A percentile compares a stretch with the other conserved stretches of the same genome.
phyloP scores from a whole-genome alignment of 2,888 invertebrate genomes.

The Helicoverpa assulta region DNA sequence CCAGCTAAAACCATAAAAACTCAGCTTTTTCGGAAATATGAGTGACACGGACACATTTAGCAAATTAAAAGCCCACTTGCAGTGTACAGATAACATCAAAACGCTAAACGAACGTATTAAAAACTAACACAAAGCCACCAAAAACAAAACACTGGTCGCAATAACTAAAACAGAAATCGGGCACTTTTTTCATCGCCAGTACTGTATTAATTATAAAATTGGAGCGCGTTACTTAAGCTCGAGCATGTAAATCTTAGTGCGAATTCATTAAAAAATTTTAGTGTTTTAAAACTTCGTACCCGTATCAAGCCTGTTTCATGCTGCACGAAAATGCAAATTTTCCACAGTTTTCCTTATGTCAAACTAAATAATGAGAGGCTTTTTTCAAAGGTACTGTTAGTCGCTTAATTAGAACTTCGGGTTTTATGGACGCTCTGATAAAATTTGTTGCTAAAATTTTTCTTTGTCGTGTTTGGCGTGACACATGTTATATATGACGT shows the following conservation, averaged over 20 bases:
- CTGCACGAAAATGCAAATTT: conserved; percentile 87
- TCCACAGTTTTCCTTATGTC: conserved; percentile 78
- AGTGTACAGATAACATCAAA: neutral
- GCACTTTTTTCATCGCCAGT: conserved; percentile 48
- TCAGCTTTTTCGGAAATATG: conserved; percentile 4
- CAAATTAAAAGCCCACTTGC: neutral
- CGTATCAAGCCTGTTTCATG: conserved; percentile 83
- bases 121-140: neutral
- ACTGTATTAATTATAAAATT: conserved; percentile 71
- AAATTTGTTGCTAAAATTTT: conserved; percentile 46
- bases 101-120: neutral
- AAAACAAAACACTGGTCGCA: conserved; percentile 32
- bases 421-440: conserved; percentile 52
- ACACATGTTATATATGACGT: conserved; percentile 19
- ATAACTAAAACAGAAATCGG: conserved; percentile 34
- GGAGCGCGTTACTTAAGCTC: conserved; percentile 61
- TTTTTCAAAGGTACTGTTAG: conserved; percentile 62
- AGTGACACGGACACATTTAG: conserved; percentile 23
- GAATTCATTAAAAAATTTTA: conserved; percentile 84
- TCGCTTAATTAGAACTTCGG: conserved; percentile 64
- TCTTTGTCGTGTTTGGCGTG: conserved; percentile 36
- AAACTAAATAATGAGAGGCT: conserved; percentile 75
- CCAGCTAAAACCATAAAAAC: neutral
- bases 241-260: conserved; percentile 78
- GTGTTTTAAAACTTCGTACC: conserved; percentile 73